Evolutionary conservation across 2,888 invertebrate genomes (phyloP), one percentile per base, ranked within the genome.

Genomic region (Ophion ventricosus): DNA sequence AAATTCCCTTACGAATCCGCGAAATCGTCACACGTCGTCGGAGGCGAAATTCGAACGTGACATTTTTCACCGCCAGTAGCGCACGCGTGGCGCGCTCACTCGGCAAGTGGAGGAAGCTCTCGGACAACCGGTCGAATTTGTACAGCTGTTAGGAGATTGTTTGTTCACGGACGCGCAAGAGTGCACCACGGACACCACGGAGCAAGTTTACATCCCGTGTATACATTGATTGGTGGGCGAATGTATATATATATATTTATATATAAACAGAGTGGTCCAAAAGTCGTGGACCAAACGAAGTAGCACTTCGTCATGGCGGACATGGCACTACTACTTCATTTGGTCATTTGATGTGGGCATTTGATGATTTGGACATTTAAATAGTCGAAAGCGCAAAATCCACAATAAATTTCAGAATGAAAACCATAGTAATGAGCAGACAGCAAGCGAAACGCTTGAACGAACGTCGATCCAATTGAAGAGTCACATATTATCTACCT

Each of bases 101-200:
- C 67, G 80, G 26, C 59, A 43, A 43, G 17, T 54, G 20, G 59
- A 78, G 77, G 61, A 7, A 10, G 14, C 23, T 20, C 14, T 70
- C 80, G 82, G 61, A 35, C 5, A 56, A 20, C 57, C 23, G 80
- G 80, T 77, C n/a, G 4, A 56, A 72, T 20, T 59, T 49, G 26
- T 84, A 79, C 79, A 84, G 84, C 82, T 84, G 81, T 83, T 82
- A n/a, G 77, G n/a, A 43, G 43, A 73, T 83, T 85, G 81, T 85
- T 85, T 83, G 80, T 73, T 25, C 11, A 43, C 49, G 61, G 54
- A 66, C 35, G 40, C 69, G 23, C 40, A 54, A 73, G 75, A 73
- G 56, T 40, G 57, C 66, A 49, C 56, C 25, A 25, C 35, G 49
- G 49, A 49, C 66, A 49, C 56, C 25, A 25, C 35, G 49, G 49